Evolutionary conservation across 2,113 vertebrate species (phyloP).

Genomic region (Anarrhichthys ocellatus): DNA sequence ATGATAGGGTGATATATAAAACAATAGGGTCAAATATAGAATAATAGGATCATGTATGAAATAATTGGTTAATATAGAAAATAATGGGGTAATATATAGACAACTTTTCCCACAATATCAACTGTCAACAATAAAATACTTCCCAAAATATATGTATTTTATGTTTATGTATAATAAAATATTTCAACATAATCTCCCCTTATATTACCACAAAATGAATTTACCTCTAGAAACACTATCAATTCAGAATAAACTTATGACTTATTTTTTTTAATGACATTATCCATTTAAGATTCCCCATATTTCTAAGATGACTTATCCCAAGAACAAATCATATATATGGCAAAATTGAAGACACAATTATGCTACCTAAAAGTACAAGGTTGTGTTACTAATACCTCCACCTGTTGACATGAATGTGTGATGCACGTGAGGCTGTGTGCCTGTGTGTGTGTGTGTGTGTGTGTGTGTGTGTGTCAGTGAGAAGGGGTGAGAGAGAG

Average conservation of each 20-base stretch:
- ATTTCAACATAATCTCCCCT: neutral
- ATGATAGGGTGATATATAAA: neutral
- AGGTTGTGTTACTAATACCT: neutral
- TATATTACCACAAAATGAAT: slow-evolving; percentile 11
- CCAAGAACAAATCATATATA: neutral
- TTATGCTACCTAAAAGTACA: neutral
- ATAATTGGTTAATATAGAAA: neutral
- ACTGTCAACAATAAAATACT: neutral
- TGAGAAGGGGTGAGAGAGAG: neutral
- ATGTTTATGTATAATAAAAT: too few species aligned
- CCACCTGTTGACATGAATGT: slow-evolving; percentile 66
- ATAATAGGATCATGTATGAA: neutral
- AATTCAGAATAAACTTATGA: too few species aligned
- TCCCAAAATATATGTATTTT: neutral
- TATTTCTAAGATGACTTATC: neutral
- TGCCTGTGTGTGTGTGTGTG: neutral
- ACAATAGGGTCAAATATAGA: neutral
- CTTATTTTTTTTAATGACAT: neutral
- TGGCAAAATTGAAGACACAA: neutral
- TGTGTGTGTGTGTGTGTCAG: neutral
- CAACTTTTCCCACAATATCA: neutral
- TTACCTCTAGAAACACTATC: neutral
- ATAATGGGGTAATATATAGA: neutral
- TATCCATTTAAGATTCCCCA: neutral
- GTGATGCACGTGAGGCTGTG: neutral